Base-by-base conservation (phyloP, 2,888 invertebrate species). In the Slavum lentiscoides region DNA sequence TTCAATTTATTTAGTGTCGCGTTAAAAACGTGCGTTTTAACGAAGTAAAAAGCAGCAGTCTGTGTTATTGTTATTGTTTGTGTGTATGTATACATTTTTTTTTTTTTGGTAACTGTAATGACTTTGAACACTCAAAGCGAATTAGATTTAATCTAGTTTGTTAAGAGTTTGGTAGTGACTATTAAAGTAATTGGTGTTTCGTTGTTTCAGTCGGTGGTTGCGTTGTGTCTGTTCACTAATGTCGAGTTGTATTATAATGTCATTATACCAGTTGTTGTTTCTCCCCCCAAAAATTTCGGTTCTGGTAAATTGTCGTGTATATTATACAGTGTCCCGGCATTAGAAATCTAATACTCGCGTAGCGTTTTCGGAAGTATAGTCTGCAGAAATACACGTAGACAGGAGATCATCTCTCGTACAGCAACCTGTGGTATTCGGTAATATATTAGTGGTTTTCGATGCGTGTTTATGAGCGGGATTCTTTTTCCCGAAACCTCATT, bases 171-270 rank as follows among this genome's bases (percentile, higher is more conserved):
- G 39, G 17, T 55, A 66, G 74, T 66, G 74, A 74, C 66, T 74
- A 74, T 74, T 66, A 55, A 37, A 66, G 55, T 74, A 74, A 74
- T 74, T 74, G 66, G 64, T 37, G 64, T 74, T 74, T 74, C 15
- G 55, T 39, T 55, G 74, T 74, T 74, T 66, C n/a, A n/a, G 37
- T 64, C 19, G 53, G 62, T n/a, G 30, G 53, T 74, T n/a, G 37
- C 55, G 17, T 21, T 66, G 64, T 66, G 64, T 66, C 74, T 55
- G 74, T 66, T 74, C 66, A 66, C 74, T 74, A 66, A 66, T 74
- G 64, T 66, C 66, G 55, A 37, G 39, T 39, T 21, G 37, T 74
- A 74, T 74, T 74, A 74, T 55, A 64, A 66, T 55, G 64, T 6
- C 55, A 64, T 74, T 66, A 66, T 49, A 49, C 15, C 11, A 11